Conservation (phyloP, 2,113 vertebrate genomes). For the Tachycineta bicolor region DNA sequence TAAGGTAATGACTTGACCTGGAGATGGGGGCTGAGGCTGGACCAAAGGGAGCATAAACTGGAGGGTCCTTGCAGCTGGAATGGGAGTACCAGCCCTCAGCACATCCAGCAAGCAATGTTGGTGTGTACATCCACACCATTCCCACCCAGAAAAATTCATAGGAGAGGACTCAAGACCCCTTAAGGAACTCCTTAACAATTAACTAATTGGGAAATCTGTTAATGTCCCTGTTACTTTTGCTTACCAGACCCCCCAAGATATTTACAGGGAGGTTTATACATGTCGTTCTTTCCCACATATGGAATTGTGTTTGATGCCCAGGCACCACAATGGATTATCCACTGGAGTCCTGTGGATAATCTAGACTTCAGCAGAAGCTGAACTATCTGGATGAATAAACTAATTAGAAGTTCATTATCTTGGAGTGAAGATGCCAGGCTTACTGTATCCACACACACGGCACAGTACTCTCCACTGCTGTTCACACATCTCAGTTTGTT, state of each 20-base stretch:
- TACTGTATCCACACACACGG: fast-evolving
- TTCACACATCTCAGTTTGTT: background rate
- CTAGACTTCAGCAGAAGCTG: background rate
- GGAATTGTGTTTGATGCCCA: background rate
- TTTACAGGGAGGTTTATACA: background rate
- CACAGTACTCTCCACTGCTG: background rate
- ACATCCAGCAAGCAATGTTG: fast-evolving
- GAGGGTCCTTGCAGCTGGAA: background rate
- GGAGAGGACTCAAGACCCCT: background rate
- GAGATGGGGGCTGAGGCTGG: background rate
- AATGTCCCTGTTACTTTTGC: background rate
- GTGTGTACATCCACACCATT: background rate
- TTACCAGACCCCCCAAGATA: background rate
- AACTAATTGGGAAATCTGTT: background rate
- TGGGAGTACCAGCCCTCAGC: background rate
- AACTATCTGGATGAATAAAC: background rate
- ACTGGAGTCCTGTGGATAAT: background rate
- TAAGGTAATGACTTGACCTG: slow-evolving; percentile 78
- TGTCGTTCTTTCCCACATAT: background rate
- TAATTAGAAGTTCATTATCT: background rate
- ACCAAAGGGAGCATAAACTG: background rate
- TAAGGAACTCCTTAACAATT: background rate
- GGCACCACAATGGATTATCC: background rate
- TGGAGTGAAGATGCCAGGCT: background rate
- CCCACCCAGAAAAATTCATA: background rate